Evolutionary conservation across 2,888 invertebrate species (phyloP).

Genomic region (Zaprionus obscuricornis): DNA sequence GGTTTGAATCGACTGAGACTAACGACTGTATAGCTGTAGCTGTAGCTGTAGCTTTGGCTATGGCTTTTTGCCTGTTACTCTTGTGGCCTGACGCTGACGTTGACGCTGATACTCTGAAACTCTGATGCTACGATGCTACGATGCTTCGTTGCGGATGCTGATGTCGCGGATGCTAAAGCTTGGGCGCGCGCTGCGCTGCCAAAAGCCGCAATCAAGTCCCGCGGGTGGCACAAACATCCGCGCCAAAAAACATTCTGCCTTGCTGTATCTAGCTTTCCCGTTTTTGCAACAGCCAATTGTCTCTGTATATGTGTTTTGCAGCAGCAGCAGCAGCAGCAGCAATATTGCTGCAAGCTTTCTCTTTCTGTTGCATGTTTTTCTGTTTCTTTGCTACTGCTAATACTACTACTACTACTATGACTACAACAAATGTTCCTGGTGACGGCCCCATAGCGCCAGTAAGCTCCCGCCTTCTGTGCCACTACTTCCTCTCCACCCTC

Average conservation of each 20-base stretch:
- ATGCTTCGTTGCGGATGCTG: background rate
- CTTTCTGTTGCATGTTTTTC: too few relatives aligned
- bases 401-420: background rate
- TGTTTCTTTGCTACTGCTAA: constrained; percentile 29
- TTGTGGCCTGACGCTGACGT: constrained; percentile 5
- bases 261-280: constrained; percentile 76
- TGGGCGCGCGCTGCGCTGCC: constrained; percentile 9
- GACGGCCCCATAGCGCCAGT: constrained; percentile 45
- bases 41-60: too few relatives aligned
- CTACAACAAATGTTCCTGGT: constrained; percentile 17
- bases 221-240: constrained; percentile 47
- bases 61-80: too few relatives aligned
- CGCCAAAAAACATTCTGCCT: too few relatives aligned
- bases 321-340: constrained; percentile 29
- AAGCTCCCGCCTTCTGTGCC: constrained; percentile 53
- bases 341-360: constrained; percentile 36
- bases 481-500: background rate
- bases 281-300: constrained; percentile 53
- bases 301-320: too few relatives aligned
- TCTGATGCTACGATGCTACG: constrained; percentile 1
- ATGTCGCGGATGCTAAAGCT: background rate
- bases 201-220: constrained; percentile 7
- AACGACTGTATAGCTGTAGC: too few relatives aligned
- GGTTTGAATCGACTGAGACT: constrained; percentile 70
- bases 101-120: background rate